Conservation (phyloP, 1,140 invertebrate genomes). For the Papilio helenus region DNA sequence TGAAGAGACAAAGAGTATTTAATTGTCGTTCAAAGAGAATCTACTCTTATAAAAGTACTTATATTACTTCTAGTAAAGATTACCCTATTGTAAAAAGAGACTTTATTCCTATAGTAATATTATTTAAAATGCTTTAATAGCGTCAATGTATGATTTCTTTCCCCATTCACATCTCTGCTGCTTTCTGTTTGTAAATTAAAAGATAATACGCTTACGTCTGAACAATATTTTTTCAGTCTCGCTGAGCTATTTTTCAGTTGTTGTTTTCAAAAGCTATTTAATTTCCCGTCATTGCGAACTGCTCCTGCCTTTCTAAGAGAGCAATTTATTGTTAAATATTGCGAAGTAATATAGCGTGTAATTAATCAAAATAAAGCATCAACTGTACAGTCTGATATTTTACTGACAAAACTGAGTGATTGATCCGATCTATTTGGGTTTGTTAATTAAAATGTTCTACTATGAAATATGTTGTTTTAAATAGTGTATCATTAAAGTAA, state of each 20-base stretch:
- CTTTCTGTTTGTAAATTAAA: neutral
- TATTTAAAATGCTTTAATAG: neutral
- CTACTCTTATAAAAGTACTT: too few relatives aligned
- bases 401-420: constrained; percentile 40
- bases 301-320: constrained; percentile 1
- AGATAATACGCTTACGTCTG: neutral
- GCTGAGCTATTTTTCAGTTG: neutral
- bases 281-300: neutral
- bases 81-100: too few relatives aligned
- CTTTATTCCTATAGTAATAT: neutral
- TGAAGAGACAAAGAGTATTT: too few relatives aligned
- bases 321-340: constrained; percentile 30
- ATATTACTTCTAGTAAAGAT: too few relatives aligned
- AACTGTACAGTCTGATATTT: constrained; percentile 19
- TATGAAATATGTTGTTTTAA: neutral
- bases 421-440: constrained; percentile 35
- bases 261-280: neutral
- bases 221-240: neutral
- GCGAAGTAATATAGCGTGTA: neutral
- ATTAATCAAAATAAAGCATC: constrained; percentile 35
- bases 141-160: neutral
- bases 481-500: too few relatives aligned
- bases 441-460: constrained; percentile 53
- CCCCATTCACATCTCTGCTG: neutral
- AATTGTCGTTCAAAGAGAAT: too few relatives aligned